Conservation (phyloP, 2,888 invertebrate species). For the Mesorhabditis belari region DNA sequence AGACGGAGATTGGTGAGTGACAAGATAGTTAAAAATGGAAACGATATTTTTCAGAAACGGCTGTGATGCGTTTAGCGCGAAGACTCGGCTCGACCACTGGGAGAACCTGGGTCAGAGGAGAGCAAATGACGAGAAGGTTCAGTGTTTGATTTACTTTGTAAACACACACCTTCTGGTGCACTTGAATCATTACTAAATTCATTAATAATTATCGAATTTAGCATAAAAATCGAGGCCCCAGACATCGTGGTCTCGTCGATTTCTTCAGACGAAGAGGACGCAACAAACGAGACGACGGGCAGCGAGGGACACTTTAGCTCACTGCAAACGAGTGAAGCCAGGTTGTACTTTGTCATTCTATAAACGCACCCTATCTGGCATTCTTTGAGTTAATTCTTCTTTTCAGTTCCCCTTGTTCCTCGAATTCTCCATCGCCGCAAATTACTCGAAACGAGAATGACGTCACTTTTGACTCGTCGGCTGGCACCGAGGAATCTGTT, state of each 20-base stretch:
- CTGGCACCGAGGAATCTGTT: constrained; percentile 8
- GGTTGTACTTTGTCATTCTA: constrained; percentile 6
- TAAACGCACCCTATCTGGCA: not conserved
- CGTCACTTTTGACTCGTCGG: constrained; percentile 19
- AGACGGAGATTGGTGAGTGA: constrained; percentile 5
- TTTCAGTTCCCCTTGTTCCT: constrained; percentile 25
- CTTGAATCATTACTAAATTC: no score
- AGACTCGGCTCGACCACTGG: constrained; percentile 31
- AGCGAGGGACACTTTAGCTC: constrained; percentile 20
- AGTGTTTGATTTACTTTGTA: no score
- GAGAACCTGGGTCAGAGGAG: constrained; percentile 18
- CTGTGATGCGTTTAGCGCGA: constrained; percentile 45
- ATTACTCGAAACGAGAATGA: constrained; percentile 24
- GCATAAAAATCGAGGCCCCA: constrained; percentile 30
- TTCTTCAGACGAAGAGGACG: constrained; percentile 43
- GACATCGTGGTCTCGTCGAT: constrained; percentile 48
- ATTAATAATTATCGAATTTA: not conserved
- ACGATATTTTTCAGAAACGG: constrained; percentile 31
- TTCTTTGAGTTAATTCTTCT: not conserved
- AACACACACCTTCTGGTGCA: no score
- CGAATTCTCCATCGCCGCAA: constrained; percentile 21
- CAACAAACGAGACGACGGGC: constrained; percentile 21
- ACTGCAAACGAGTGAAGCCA: constrained; percentile 27
- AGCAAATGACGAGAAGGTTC: constrained; percentile 1
- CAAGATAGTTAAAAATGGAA: not conserved